phyloP scores from a whole-genome alignment of 2,888 invertebrate species.

The Aspidiotus destructor region DNA sequence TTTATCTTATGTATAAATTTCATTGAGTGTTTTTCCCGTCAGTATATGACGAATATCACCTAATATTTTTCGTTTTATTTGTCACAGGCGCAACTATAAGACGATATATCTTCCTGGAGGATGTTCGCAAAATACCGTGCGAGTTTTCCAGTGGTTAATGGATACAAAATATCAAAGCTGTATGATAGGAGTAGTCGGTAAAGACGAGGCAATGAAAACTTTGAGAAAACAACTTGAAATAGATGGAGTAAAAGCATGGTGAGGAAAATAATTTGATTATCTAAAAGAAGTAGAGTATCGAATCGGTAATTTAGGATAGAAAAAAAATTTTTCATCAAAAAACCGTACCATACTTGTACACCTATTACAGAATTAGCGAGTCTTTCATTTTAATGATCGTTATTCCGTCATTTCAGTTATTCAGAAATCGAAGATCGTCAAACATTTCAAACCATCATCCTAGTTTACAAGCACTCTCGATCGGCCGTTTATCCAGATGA shows the following conservation, averaged over 20 bases:
- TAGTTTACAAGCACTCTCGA: conserved; percentile 2
- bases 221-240: conserved; percentile 12
- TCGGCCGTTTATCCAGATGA: conserved; percentile 2
- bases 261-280: neutral
- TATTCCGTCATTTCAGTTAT: conserved; percentile 9
- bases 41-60: too few relatives aligned
- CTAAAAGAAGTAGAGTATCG: too few relatives aligned
- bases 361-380: neutral
- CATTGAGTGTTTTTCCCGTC: too few relatives aligned
- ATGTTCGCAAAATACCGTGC: conserved; percentile 21
- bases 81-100: conserved; percentile 10
- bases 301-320: too few relatives aligned
- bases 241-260: conserved; percentile 11
- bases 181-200: conserved; percentile 19
- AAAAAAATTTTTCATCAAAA: too few relatives aligned
- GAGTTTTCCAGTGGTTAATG: conserved; percentile 22
- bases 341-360: neutral
- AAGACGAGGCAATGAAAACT: neutral
- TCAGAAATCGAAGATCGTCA: neutral
- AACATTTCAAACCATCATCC: conserved; percentile 6
- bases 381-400: neutral
- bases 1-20: too few relatives aligned
- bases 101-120: conserved; percentile 14
- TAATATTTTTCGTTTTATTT: too few relatives aligned
- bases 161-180: conserved; percentile 1